Evolutionary conservation across 2,113 vertebrate genomes (phyloP).

Genomic region (Neolamprologus brichardi): DNA sequence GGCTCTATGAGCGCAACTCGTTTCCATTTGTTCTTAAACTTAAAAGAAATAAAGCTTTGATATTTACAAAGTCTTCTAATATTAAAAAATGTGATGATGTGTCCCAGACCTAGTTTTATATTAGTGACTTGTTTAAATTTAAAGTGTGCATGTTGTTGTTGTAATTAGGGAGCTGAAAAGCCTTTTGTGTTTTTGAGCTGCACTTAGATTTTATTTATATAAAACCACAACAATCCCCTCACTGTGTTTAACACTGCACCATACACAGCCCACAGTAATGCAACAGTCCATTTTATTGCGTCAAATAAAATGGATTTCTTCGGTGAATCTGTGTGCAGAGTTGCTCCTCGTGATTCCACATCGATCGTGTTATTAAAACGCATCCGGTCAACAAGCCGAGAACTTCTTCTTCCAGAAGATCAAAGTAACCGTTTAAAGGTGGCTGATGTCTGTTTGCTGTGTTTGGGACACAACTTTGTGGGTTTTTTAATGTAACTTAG

Average conservation of each 20-base stretch:
- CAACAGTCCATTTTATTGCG: accelerated
- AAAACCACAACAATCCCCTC: not conserved
- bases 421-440: accelerated
- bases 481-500: not conserved
- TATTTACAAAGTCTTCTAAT: not conserved
- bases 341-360: not conserved
- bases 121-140: not conserved
- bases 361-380: not conserved
- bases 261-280: not conserved
- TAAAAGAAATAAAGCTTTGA: not conserved
- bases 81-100: not conserved
- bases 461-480: not conserved
- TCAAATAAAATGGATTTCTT: not conserved
- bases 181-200: not conserved
- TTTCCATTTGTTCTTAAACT: not conserved
- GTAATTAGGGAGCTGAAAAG: not conserved
- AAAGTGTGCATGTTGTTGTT: not conserved
- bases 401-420: not conserved
- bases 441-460: not conserved
- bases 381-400: not conserved
- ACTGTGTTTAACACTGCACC: not conserved
- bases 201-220: not conserved
- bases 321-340: not conserved
- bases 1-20: accelerated
- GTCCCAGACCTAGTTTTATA: not conserved